Evolutionary conservation across 2,113 vertebrate genomes (phyloP).

Genomic region (Larimichthys crocea): DNA sequence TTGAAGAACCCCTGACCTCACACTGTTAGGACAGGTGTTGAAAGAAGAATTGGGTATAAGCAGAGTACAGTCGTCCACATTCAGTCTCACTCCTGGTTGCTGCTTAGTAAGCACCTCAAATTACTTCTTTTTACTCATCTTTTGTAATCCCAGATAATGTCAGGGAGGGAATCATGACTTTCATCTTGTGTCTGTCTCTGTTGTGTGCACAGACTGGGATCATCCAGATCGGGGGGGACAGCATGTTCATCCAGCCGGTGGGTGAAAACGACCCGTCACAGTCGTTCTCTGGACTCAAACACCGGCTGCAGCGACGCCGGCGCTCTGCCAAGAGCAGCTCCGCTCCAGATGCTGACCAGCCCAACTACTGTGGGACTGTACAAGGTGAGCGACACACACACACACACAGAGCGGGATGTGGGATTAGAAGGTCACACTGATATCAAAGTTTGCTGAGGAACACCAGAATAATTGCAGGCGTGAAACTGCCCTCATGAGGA

Average conservation of each 20-base stretch:
- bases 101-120: no score
- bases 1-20: no score
- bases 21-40: no score
- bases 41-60: no score
- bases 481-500: no score
- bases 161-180: background rate
- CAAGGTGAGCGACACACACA: slow-evolving; percentile 86
- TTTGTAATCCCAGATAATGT: no score
- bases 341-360: background rate
- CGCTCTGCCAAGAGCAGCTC: slow-evolving; percentile 67
- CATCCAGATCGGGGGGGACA: slow-evolving; percentile 89
- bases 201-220: slow-evolving; percentile 88
- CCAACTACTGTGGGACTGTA: slow-evolving; percentile 84
- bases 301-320: slow-evolving; percentile 83
- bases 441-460: background rate
- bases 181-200: slow-evolving; percentile 16
- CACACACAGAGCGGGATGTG: background rate
- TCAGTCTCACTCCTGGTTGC: no score
- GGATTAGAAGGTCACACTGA: slow-evolving; percentile 2
- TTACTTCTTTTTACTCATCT: no score
- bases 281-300: slow-evolving; percentile 86
- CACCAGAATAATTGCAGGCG: no score
- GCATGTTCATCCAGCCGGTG: slow-evolving; percentile 90
- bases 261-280: slow-evolving; percentile 67
- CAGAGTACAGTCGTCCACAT: no score